Conservation (phyloP, 2,113 vertebrate species). For the Corydoras maculifer region DNA sequence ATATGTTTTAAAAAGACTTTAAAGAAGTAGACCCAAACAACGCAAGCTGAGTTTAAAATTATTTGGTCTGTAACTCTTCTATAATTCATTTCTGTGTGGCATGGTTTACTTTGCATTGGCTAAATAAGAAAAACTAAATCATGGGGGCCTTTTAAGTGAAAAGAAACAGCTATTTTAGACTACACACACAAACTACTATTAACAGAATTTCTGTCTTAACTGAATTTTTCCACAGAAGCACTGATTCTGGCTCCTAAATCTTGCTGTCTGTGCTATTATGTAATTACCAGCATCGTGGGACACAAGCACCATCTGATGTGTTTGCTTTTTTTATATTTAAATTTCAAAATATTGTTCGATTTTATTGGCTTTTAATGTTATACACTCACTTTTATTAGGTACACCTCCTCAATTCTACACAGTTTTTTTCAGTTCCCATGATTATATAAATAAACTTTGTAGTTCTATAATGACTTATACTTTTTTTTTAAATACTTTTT, state of each 20-base stretch:
- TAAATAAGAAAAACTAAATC: not conserved
- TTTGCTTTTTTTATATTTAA: too few species aligned
- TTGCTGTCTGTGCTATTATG: not conserved
- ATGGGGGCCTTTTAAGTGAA: not conserved
- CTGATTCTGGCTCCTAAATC: not conserved
- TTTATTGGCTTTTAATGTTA: too few species aligned
- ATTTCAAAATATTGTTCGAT: too few species aligned
- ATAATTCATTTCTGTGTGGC: not conserved
- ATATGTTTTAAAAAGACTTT: not conserved
- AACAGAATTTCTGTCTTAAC: not conserved
- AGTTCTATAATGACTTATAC: too few species aligned
- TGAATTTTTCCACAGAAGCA: not conserved
- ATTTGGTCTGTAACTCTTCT: not conserved
- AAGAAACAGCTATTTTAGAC: not conserved
- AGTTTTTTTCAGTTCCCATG: too few species aligned
- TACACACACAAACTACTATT: not conserved
- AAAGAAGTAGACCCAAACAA: not conserved
- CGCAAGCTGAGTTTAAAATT: not conserved
- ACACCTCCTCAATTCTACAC: too few species aligned
- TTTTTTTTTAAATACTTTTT: too few species aligned
- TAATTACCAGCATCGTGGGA: too few species aligned
- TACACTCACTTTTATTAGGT: too few species aligned
- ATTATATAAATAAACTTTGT: too few species aligned
- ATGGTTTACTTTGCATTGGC: not conserved
- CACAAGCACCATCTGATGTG: not conserved